A percentile compares a stretch with the other conserved stretches of the same genome.
Conservation (phyloP, 2,113 vertebrate species). For the zebrafish (Danio rerio) region DNA sequence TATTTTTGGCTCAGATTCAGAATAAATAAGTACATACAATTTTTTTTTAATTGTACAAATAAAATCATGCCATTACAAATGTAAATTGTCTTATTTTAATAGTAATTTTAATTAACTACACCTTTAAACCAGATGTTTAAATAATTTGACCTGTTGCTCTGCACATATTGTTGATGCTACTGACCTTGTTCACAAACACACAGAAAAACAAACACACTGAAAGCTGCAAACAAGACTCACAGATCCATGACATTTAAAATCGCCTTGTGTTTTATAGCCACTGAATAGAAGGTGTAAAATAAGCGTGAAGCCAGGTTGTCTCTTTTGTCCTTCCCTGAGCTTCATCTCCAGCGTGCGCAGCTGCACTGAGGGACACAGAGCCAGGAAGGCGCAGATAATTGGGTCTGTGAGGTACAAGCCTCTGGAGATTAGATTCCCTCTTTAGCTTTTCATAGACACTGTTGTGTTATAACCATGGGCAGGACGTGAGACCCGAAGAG, state of each 20-base stretch:
- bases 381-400: conserved; percentile 52
- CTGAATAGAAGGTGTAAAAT: background rate
- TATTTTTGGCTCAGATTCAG: no score
- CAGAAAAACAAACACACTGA: background rate
- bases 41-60: no score
- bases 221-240: background rate
- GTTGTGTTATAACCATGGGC: conserved; percentile 54
- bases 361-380: conserved; percentile 42
- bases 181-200: background rate
- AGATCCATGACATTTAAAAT: conserved; percentile 5
- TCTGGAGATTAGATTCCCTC: conserved; percentile 51
- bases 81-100: no score
- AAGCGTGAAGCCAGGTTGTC: background rate
- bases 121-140: background rate
- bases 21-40: no score
- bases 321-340: conserved; percentile 47
- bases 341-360: conserved; percentile 12
- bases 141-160: conserved; percentile 7
- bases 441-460: conserved; percentile 45
- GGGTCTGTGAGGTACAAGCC: conserved; percentile 49
- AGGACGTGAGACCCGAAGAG: conserved; percentile 34
- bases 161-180: background rate
- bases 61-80: no score
- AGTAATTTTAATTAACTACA: background rate
- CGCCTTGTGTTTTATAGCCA: background rate